Evolutionary conservation across 1,140 invertebrate genomes (phyloP).

Genomic region (Drosophila chauvacae): DNA sequence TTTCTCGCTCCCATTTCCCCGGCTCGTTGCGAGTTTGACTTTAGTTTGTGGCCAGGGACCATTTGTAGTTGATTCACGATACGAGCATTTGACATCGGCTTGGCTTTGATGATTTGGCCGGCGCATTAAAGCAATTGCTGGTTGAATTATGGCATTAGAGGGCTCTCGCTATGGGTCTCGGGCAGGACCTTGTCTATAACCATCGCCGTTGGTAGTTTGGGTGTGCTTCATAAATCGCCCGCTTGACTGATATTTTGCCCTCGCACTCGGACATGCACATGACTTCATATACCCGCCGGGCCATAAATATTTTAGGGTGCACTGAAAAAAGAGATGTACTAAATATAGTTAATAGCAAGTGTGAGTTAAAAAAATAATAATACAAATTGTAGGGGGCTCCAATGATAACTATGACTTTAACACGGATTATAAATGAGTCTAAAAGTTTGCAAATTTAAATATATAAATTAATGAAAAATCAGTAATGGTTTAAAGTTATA

Average conservation of each 20-base stretch:
- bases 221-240: slow-evolving; percentile 41
- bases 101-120: slow-evolving; percentile 43
- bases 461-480: background rate
- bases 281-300: slow-evolving; percentile 30
- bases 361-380: background rate
- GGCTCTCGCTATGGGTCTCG: background rate
- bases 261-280: slow-evolving; percentile 43
- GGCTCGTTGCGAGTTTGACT: slow-evolving; percentile 33
- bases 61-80: slow-evolving; percentile 56
- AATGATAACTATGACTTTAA: background rate
- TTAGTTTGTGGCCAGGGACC: slow-evolving; percentile 8
- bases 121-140: slow-evolving; percentile 47
- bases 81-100: slow-evolving; percentile 46
- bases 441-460: background rate
- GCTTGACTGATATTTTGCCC: slow-evolving; percentile 29
- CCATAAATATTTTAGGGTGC: slow-evolving; percentile 48
- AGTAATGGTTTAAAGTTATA: too few relatives aligned
- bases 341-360: background rate
- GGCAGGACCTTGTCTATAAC: background rate
- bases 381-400: background rate
- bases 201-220: slow-evolving; percentile 1
- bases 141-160: slow-evolving; percentile 42
- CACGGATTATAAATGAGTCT: background rate
- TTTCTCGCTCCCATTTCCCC: slow-evolving; percentile 70
- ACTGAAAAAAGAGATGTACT: background rate